Conservation (phyloP, 2,888 invertebrate genomes). For the Macropis europaea region DNA sequence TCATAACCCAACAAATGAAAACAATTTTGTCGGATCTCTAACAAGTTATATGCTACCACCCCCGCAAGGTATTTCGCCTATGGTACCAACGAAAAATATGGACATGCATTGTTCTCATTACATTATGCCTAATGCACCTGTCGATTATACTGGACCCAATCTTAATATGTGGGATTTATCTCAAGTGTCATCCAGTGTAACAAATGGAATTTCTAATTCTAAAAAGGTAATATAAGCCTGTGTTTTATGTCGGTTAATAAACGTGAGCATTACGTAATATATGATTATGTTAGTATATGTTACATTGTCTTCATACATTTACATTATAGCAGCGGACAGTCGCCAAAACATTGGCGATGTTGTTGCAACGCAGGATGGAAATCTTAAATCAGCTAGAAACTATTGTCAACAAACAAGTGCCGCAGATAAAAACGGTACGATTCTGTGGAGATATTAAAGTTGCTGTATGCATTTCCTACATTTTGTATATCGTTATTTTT, state of each 20-base stretch:
- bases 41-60: constrained; percentile 73
- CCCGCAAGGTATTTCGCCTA: constrained; percentile 68
- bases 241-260: not conserved
- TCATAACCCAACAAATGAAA: constrained; percentile 69
- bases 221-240: constrained; percentile 64
- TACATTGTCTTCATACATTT: not conserved
- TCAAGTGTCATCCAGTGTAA: constrained; percentile 67
- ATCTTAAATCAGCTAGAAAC: constrained; percentile 84
- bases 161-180: constrained; percentile 74
- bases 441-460: not conserved
- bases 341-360: constrained; percentile 82
- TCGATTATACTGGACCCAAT: constrained; percentile 73
- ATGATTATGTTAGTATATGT: not conserved
- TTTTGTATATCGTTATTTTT: not conserved
- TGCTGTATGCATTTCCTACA: not conserved
- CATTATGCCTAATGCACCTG: constrained; percentile 71
- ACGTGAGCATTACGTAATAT: not conserved
- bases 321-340: constrained; percentile 74
- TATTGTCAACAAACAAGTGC: constrained; percentile 80
- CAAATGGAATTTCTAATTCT: constrained; percentile 68
- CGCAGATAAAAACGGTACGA: constrained; percentile 73
- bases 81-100: constrained; percentile 70
- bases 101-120: constrained; percentile 75
- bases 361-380: constrained; percentile 84
- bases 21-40: constrained; percentile 72